Evolutionary conservation across 2,113 vertebrate species (phyloP), one percentile per base, ranked within the genome.

Genomic region (Entelurus aequoreus): DNA sequence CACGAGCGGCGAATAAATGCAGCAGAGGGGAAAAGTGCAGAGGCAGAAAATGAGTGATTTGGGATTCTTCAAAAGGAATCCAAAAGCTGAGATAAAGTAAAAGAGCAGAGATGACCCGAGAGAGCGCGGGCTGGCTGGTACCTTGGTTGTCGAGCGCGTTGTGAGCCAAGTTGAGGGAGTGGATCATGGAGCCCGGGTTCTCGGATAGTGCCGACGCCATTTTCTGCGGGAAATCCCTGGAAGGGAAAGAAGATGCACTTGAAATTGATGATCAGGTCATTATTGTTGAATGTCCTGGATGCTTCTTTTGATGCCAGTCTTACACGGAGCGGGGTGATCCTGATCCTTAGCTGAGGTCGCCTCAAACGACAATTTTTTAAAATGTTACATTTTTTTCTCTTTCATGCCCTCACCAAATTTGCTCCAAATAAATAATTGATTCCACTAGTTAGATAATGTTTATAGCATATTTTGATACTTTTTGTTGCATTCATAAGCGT

Each of bases 101-200:
- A 60, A 65, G 63, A 64, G 61, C 51, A 38, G 38, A 66, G 38
- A 15, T 5, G 63, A 57, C 57, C 53, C 8, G 42, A 61, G 53
- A 80, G 53, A 72, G 62, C n/a, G n/a, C 12, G n/a, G 42, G 10
- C 38, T 71, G 46, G 21, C 14, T 11, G 49, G 72, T 88, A 96
- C 94, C 93, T 91, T 94, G 93, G 90, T 94, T 94, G 80, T 95
- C 94, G 61, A 95, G 86, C 1, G 93, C 91, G 87, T 95, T 95
- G 83, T 93, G 91, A 70, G 94, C 91, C 81, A 95, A 88, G 88
- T 90, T 94, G 80, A 96, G 90, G 35, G 91, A 91, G 80, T 94
- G 93, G 68, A 95, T 91, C 69, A 91, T 90, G 12, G 93, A 93
- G 76, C 88, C 89, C 8, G 92, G 90, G 78, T 95, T 95, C 85